phyloP scores from a whole-genome alignment of 2,888 invertebrate genomes.

The Pristionchus fissidentatus region DNA sequence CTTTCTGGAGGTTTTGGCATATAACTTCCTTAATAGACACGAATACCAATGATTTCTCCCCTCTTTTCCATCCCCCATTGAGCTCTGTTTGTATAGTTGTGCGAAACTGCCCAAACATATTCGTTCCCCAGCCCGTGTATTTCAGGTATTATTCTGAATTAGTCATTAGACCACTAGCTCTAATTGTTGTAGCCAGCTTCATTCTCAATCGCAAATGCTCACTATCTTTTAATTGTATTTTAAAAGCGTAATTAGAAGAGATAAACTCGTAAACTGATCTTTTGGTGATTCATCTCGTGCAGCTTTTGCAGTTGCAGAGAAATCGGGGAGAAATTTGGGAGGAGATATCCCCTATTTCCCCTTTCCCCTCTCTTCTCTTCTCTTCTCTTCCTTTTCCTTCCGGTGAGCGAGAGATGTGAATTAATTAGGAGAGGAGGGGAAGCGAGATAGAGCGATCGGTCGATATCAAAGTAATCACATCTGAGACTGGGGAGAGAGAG shows the following conservation, averaged over 20 bases:
- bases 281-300: no score
- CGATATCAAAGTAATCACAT: conserved; percentile 39
- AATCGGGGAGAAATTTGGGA: no score
- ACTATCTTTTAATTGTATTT: conserved; percentile 5
- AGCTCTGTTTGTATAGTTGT: neutral
- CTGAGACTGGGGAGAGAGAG: neutral
- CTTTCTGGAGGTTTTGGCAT: neutral
- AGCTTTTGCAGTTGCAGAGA: no score
- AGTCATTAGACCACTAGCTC: neutral
- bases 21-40: no score
- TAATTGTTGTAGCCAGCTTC: neutral
- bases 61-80: neutral
- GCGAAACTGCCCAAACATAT: neutral
- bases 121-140: neutral
- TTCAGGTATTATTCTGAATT: conserved; percentile 28
- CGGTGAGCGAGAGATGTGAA: conserved; percentile 17
- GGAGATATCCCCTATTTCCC: no score
- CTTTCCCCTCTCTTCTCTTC: no score
- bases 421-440: conserved; percentile 10
- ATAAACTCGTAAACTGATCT: no score
- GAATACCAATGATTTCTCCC: neutral
- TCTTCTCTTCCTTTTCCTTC: neutral
- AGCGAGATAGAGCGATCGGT: conserved; percentile 11
- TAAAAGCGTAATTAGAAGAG: no score
- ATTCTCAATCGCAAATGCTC: conserved; percentile 10